Evolutionary conservation across 2,888 invertebrate species (phyloP), one percentile per base, ranked within the genome.

Genomic region (Sinhomidia bicolor): DNA sequence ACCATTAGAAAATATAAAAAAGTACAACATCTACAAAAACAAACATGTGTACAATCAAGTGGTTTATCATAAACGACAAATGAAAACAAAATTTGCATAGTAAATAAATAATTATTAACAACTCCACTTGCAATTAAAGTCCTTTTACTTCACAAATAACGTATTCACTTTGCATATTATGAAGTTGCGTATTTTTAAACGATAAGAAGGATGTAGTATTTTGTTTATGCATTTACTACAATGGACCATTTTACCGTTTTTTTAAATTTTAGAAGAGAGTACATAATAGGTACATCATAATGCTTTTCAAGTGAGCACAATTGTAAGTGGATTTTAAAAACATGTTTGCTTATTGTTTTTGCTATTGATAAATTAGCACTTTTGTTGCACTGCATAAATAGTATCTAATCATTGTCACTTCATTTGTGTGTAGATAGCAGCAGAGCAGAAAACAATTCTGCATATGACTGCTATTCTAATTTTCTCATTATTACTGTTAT

Each of bases 341-440:
- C n/a, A 54, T n/a, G 54, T 4, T 23, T 23, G 23, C 57, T n/a
- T 29, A 65, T 14, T 32, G 65, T 17, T 71, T 71, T 41, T 41
- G 20, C 20, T 10, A 12, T 12, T 23, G 10, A 36, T 36, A 71
- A 36, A 71, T 71, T 65, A 65, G 65, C 32, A 71, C 36, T 65
- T 17, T 36, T 36, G 36, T 36, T n/a, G n/a, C n/a, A n/a, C n/a
- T n/a, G n/a, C n/a, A n/a, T n/a, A n/a, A 36, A 41, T 41, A 12
- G 12, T 41, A 20, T 71, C n/a, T 71, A 20, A 36, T 71, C 41
- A 71, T 71, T 71, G 41, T 71, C 68, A 71, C 68, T 44, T 71
- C 68, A 71, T 71, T 71, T 71, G 12, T 41, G 20, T 71, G 41
- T 20, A 71, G 10, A 71, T 20, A 71, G 10, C 41, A 71, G 14